Base-by-base conservation (phyloP, 2,888 invertebrate species). In the Chydorus sphaericus region DNA sequence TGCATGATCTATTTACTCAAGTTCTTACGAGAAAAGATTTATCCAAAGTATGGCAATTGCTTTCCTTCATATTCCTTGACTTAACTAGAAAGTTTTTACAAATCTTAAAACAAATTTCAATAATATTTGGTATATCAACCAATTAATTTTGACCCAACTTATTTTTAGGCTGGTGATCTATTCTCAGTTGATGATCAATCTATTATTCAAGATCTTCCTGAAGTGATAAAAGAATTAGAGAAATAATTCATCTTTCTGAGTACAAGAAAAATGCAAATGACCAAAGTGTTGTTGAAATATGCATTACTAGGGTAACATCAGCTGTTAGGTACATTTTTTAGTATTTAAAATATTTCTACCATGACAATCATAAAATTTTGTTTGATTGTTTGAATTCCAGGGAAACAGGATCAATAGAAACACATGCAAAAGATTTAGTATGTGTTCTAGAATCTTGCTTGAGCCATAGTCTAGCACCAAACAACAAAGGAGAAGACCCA, bases 221-320 rank as follows among this genome's bases (percentile, higher is more conserved):
- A 85, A 74, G 88, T 65, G 2, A 56, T 63, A 59, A 59, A 11
- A 62, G 66, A 72, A 82, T 85, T 66, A 80, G 82, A 59, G 81
- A 83, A 61, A 90, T 93, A 62, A 83, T 88, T 58, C 85, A 86
- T 60, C 77, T 84, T 59, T 76, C 84, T 4, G 85, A 85, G 65
- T 94, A 92, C 68, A 78, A 82, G 50, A 79, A 82, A 62, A 90
- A 86, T 70, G 85, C 86, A 67, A 87, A 91, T 71, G 89, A 91
- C 69, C 93, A 94, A 72, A 90, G 89, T 63, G 85, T 93, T 59
- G 90, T 93, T 62, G 93, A 94, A 73, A 92, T 94, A 66, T 91
- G 91, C 70, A 83, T 94, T 59, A 90, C 92, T 1, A 73, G 92
- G 60, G 84, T 91, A 39, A 88, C 90, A 44, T 85, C 90, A 61